A percentile compares a stretch with the other conserved stretches of the same genome.
phyloP scores from a whole-genome alignment of 2,113 vertebrate species.

The Danionella cerebrum region DNA sequence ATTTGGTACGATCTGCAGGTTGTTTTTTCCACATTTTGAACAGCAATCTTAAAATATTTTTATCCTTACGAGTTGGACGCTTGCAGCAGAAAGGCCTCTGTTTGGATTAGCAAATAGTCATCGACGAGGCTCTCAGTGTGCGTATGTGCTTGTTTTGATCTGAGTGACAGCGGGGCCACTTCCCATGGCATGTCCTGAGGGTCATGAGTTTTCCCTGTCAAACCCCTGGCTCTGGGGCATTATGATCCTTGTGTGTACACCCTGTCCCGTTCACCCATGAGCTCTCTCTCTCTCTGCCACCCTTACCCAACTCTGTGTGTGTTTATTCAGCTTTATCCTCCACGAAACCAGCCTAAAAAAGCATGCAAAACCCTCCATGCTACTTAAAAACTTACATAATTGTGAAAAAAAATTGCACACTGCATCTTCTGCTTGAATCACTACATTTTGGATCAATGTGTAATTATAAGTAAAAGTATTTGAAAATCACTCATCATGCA shows the following conservation, averaged over 20 bases:
- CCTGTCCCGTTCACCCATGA: slow-evolving; percentile 16
- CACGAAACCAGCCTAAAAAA: slow-evolving; percentile 51
- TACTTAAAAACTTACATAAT: no score
- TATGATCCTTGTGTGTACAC: background rate
- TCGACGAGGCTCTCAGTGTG: background rate
- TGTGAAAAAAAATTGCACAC: no score
- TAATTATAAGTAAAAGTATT: no score
- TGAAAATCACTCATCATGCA: no score
- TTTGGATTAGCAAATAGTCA: background rate
- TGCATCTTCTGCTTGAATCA: no score
- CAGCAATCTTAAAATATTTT: no score
- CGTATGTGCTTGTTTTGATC: slow-evolving; percentile 10
- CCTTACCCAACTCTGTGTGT: slow-evolving; percentile 24
- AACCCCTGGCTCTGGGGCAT: slow-evolving; percentile 2
- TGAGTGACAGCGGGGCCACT: slow-evolving; percentile 24
- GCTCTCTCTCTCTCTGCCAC: slow-evolving; percentile 13
- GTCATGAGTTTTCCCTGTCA: slow-evolving; percentile 16
- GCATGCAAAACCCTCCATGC: no score
- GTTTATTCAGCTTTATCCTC: slow-evolving; percentile 73
- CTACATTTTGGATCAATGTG: no score
- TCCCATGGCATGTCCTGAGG: slow-evolving; percentile 34
- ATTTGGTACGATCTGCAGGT: no score
- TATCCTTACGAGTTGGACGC: background rate
- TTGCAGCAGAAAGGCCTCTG: background rate
- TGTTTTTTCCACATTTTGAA: no score